Evolutionary conservation across 2,113 vertebrate species (phyloP).

Genomic region (Rhegmatorhina hoffmannsi): DNA sequence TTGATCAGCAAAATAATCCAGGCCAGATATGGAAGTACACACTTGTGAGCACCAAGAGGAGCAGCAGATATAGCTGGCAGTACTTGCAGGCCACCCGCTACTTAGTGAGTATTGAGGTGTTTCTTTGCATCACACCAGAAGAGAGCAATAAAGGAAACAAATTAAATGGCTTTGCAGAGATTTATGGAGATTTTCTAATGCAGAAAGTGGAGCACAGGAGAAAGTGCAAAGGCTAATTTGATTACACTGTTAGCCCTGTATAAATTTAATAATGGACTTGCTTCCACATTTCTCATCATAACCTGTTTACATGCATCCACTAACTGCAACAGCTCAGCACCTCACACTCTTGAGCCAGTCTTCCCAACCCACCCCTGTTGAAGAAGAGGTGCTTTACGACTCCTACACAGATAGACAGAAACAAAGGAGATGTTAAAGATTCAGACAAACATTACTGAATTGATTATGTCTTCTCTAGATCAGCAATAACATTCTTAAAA

Average conservation of each 20-base stretch:
- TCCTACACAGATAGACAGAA: not conserved
- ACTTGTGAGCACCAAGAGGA: not conserved
- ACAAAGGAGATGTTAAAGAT: not conserved
- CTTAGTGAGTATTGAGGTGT: not conserved
- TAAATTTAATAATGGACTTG: constrained; percentile 59
- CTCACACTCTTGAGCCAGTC: not conserved
- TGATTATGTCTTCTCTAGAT: not conserved
- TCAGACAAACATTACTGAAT: not conserved
- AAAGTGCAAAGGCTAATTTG: constrained; percentile 68
- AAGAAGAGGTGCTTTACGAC: not conserved
- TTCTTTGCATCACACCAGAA: constrained; percentile 20
- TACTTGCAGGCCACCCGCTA: not conserved
- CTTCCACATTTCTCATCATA: constrained; percentile 38
- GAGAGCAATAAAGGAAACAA: constrained; percentile 13
- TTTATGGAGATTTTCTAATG: constrained; percentile 56
- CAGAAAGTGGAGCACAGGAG: constrained; percentile 45
- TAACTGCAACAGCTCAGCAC: not conserved
- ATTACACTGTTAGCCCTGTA: constrained; percentile 58
- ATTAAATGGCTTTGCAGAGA: constrained; percentile 42
- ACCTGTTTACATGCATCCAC: constrained; percentile 8
- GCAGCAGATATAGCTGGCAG: not conserved
- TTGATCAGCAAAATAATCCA: not conserved
- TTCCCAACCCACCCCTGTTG: not conserved
- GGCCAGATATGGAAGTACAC: not conserved
- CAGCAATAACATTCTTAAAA: not conserved